Conservation (phyloP, 2,888 invertebrate species). For the Eupeodes luniger region DNA sequence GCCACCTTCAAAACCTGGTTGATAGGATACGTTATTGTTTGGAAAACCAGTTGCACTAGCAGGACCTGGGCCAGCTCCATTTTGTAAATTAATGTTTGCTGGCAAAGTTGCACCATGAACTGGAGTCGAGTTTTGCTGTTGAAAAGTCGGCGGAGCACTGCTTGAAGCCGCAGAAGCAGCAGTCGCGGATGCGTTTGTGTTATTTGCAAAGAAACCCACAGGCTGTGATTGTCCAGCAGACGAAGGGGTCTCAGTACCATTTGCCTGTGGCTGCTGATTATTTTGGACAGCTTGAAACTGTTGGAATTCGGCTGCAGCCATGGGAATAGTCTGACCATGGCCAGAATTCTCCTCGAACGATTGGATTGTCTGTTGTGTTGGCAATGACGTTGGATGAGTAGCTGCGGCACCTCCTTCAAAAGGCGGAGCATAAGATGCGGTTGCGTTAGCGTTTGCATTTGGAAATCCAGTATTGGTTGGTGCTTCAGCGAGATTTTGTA, state of each 20-base stretch:
- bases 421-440: conserved; percentile 31
- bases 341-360: conserved; percentile 36
- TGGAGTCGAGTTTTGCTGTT: conserved; percentile 78
- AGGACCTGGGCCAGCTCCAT: conserved; percentile 78
- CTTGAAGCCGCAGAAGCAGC: conserved; percentile 37
- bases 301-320: conserved; percentile 78
- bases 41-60: conserved; percentile 43
- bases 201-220: conserved; percentile 56
- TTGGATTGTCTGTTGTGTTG: conserved; percentile 44
- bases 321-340: conserved; percentile 64
- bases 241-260: conserved; percentile 40
- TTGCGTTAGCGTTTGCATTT: neutral
- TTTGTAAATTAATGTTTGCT: conserved; percentile 79
- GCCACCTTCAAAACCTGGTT: conserved; percentile 32
- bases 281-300: conserved; percentile 82
- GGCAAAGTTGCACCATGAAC: conserved; percentile 80
- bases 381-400: conserved; percentile 52
- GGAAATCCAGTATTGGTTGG: conserved; percentile 45
- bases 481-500: conserved; percentile 79
- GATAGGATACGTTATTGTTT: conserved; percentile 24
- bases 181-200: conserved; percentile 59
- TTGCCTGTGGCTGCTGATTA: conserved; percentile 57
- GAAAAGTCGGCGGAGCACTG: conserved; percentile 84
- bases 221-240: conserved; percentile 69
- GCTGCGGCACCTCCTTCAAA: conserved; percentile 45